Percentiles rank a stretch among this genome's conserved stretches.
Conservation (phyloP, 1,140 invertebrate genomes). For the Coboldia fuscipes region DNA sequence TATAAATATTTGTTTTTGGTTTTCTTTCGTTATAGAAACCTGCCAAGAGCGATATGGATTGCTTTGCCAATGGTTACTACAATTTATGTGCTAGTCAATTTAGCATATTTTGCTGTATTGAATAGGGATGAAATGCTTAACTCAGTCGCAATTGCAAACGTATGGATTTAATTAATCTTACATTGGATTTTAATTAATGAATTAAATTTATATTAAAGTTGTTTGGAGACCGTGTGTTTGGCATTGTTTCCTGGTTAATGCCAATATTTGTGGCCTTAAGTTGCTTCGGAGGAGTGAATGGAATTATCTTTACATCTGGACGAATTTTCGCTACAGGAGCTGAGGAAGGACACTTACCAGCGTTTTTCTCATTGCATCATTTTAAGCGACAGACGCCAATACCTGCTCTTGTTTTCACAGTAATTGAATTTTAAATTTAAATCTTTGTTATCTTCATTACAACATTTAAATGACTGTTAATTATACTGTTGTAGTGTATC, state of each 20-base stretch:
- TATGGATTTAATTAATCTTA: constrained; percentile 20
- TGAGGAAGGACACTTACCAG: constrained; percentile 62
- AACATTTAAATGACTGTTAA: constrained; percentile 1
- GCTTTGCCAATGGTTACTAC: constrained; percentile 67
- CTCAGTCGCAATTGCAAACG: constrained; percentile 65
- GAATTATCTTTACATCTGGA: constrained; percentile 76
- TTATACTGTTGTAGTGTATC: constrained; percentile 32
- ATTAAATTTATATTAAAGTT: constrained; percentile 24
- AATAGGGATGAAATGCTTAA: constrained; percentile 51
- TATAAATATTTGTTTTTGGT: constrained; percentile 4
- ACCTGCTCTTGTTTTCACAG: constrained; percentile 56
- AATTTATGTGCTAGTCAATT: constrained; percentile 71
- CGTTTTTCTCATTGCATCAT: constrained; percentile 57
- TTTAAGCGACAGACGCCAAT: constrained; percentile 53
- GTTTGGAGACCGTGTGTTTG: constrained; percentile 62
- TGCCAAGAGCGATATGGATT: constrained; percentile 71
- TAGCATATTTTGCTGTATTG: constrained; percentile 76
- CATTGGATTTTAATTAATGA: background rate
- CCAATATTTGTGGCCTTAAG: constrained; percentile 75
- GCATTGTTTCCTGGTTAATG: constrained; percentile 54
- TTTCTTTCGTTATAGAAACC: constrained; percentile 37
- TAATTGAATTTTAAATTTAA: constrained; percentile 17
- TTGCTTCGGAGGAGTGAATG: constrained; percentile 73
- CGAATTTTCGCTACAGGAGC: constrained; percentile 53
- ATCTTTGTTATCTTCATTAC: constrained; percentile 1